Evolutionary conservation across 2,797 vertebrate genomes (phyloP), one percentile per base, ranked within the genome.

Genomic region (Chiroxiphia lanceolata): DNA sequence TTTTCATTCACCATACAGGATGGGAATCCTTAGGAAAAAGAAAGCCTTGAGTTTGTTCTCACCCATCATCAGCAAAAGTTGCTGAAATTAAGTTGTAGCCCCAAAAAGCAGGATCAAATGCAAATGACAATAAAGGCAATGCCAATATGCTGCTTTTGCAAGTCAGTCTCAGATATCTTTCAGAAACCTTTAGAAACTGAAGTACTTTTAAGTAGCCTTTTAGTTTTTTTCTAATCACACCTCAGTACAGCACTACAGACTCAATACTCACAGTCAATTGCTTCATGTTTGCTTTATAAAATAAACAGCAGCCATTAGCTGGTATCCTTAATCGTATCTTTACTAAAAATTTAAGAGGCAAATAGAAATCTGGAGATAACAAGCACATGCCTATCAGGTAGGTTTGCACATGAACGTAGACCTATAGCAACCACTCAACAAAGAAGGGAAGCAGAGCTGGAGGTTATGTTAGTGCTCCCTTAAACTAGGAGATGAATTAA

Each of bases 201-300:
- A 93, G 61, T 72, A 53, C 40, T n/a, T 94, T 79, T 82, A 61
- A 81, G 76, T 38, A 70, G 40, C 57, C 29, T 78, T 93, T 23
- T 25, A 70, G 38, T 54, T 40, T 13, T 89, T 90, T 86, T 61
- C 77, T 40, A 89, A 76, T 89, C 59, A 79, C 22, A 61, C 22
- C 34, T 83, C 61, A 79, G 2, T 25, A 51, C 71, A 88, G 38
- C 48, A 64, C 83, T 60, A 40, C 0, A 2, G 40, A 34, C 63
- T 67, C 13, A 0, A 63, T 31, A 54, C 42, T 82, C 67, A 11
- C 3, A 13, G 70, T 65, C 59, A 65, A 50, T 48, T 54, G 26
- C 33, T 93, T 87, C 51, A 36, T 44, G 51, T 93, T 94, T 89
- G 63, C 70, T 90, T 87, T 87, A 40, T 61, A 88, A 88, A 94